Percentiles rank a stretch among this genome's conserved stretches.
phyloP scores from a whole-genome alignment of 2,113 vertebrate genomes.

The Atherinomorus stipes region DNA sequence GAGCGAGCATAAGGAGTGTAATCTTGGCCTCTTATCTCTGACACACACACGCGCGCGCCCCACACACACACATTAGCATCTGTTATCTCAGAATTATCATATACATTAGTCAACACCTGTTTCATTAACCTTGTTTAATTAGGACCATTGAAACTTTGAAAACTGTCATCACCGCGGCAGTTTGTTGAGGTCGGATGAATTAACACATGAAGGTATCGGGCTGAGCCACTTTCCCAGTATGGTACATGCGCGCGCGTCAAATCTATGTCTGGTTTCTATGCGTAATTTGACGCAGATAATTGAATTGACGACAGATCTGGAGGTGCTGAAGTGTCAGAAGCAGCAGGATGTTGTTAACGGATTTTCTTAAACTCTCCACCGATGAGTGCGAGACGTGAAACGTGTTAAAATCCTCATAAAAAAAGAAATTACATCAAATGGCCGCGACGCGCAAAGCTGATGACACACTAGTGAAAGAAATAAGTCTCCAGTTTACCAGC shows the following conservation, averaged over 20 bases:
- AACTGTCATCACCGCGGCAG: conserved; percentile 51
- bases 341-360: conserved; percentile 62
- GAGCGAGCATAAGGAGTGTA: conserved; percentile 75
- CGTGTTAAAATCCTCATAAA: conserved; percentile 35
- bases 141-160: conserved; percentile 67
- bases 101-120: conserved; percentile 87
- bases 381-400: conserved; percentile 45
- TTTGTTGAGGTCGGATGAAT: conserved; percentile 56
- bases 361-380: conserved; percentile 6
- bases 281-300: conserved; percentile 33
- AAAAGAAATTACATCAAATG: conserved; percentile 10
- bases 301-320: conserved; percentile 38
- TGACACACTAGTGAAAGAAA: too few species aligned
- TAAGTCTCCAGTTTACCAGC: too few species aligned
- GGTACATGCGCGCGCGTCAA: conserved; percentile 31
- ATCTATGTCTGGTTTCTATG: conserved; percentile 5
- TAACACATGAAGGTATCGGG: too few species aligned
- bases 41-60: conserved; percentile 36
- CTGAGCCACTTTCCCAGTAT: not conserved
- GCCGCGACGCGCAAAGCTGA: not conserved
- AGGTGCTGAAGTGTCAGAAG: conserved; percentile 27
- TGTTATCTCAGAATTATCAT: conserved; percentile 87
- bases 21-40: conserved; percentile 75
- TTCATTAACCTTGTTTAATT: conserved; percentile 82
- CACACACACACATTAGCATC: conserved; percentile 75